phyloP scores from a whole-genome alignment of 2,113 vertebrate species.

The Phaetusa simplex region DNA sequence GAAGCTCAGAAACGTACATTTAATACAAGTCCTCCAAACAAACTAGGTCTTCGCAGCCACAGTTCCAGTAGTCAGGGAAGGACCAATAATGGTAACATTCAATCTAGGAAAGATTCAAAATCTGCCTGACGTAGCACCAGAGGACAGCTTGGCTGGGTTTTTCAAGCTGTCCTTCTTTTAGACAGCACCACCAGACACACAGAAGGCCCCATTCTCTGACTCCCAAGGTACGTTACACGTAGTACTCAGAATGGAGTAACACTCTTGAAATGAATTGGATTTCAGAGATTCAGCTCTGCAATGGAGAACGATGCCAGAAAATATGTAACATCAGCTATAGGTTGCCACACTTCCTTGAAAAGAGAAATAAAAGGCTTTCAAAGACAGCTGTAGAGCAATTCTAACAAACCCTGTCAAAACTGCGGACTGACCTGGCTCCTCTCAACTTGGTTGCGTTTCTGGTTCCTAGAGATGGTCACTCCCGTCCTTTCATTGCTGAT shows the following conservation, averaged over 20 bases:
- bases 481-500: not conserved
- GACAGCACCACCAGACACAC: fast-evolving
- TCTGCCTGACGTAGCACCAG: not conserved
- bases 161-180: not conserved
- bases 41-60: not conserved
- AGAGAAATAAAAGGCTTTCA: not conserved
- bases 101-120: not conserved
- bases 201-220: fast-evolving
- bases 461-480: not conserved
- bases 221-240: fast-evolving
- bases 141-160: not conserved
- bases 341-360: not conserved
- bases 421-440: not conserved
- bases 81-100: not conserved
- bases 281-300: not conserved
- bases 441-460: not conserved
- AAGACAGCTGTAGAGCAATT: not conserved
- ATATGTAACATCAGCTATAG: not conserved
- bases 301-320: not conserved
- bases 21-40: not conserved
- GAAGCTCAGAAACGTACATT: not conserved
- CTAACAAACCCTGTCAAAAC: not conserved
- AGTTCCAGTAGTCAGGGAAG: not conserved
- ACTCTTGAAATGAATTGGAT: not conserved
- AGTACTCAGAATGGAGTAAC: not conserved